These are phyloP conservation scores for Sander lucioperca DNA, from an alignment of 2,113 vertebrate species.

Conservation along the genomic window DNA sequence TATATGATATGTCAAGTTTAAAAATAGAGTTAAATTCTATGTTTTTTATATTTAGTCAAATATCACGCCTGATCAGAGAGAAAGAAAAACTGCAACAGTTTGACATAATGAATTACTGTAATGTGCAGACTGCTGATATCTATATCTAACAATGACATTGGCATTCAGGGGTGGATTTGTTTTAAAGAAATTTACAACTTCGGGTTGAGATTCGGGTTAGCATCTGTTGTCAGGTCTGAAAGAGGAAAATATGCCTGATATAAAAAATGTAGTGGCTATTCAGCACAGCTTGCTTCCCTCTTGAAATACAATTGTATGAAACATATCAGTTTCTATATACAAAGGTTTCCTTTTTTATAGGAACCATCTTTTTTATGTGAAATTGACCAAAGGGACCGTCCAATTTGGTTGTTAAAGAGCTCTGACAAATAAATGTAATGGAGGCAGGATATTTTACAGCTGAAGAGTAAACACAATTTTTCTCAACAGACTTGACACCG, in stretches of 20 bases:
- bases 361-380: background rate
- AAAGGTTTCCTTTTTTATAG: background rate
- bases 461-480: conserved; percentile 37
- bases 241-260: background rate
- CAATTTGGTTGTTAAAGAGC: conserved; percentile 12
- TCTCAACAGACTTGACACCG: conserved; percentile 33
- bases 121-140: background rate
- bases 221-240: background rate
- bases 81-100: background rate
- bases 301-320: background rate
- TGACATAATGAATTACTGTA: background rate
- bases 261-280: background rate
- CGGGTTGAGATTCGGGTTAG: background rate
- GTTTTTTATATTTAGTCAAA: background rate
- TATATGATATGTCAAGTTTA: too few species aligned
- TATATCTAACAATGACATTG: background rate
- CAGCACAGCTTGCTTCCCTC: conserved; percentile 1
- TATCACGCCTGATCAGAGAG: background rate
- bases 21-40: background rate
- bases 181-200: background rate
- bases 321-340: background rate
- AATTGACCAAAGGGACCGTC: background rate
- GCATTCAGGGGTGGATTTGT: background rate
- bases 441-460: conserved; percentile 43
- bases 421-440: conserved; percentile 19